Percentiles rank a stretch among this genome's conserved stretches.
These are phyloP conservation scores for Epirrhoe tristata DNA, from an alignment of 2,888 invertebrate genomes.

Conservation along the genomic window DNA sequence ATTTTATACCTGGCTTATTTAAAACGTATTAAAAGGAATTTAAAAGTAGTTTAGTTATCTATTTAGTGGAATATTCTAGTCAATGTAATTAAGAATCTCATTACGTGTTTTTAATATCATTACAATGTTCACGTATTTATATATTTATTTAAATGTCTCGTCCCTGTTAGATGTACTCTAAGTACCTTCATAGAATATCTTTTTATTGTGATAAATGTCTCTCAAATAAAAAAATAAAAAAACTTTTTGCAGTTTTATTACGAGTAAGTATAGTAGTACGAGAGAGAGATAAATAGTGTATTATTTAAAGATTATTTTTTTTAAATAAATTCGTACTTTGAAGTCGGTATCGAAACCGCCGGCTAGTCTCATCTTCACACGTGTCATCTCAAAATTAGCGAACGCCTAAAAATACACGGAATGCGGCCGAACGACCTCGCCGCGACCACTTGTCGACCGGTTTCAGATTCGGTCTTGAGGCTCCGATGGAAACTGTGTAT, in stretches of 20 bases:
- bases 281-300: too few species aligned
- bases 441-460: conserved; percentile 53
- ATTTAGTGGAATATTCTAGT: conserved; percentile 12
- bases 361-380: neutral
- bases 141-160: neutral
- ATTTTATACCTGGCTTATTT: too few species aligned
- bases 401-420: conserved; percentile 69
- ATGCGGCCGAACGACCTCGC: conserved; percentile 66
- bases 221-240: conserved; percentile 19
- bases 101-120: neutral
- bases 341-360: too few species aligned
- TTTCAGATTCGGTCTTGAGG: conserved; percentile 42
- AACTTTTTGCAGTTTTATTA: neutral
- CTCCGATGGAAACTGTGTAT: conserved; percentile 20
- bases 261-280: neutral
- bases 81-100: conserved; percentile 11
- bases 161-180: conserved; percentile 16
- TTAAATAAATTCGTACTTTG: too few species aligned
- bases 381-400: conserved; percentile 50
- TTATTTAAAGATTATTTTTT: too few species aligned
- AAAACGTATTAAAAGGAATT: neutral
- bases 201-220: conserved; percentile 32
- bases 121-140: neutral
- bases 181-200: conserved; percentile 21
- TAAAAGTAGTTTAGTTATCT: neutral